phyloP scores from a whole-genome alignment of 2,113 vertebrate species.

The Dromas ardeola region DNA sequence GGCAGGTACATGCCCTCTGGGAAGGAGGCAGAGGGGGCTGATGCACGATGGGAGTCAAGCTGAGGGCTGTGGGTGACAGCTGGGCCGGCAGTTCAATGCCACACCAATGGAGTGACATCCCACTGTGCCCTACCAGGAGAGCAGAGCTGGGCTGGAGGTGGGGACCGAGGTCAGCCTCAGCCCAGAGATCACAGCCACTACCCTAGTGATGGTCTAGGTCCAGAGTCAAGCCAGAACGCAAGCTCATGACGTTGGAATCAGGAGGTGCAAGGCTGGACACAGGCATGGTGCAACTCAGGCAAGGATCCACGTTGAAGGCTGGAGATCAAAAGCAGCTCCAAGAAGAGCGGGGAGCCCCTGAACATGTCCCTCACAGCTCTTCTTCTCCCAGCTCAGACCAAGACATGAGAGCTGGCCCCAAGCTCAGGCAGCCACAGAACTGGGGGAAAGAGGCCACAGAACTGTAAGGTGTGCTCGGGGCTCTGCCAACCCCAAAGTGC shows the following conservation, averaged over 20 bases:
- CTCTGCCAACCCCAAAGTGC: neutral
- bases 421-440: neutral
- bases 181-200: neutral
- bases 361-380: neutral
- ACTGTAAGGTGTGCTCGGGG: neutral
- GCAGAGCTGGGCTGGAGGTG: accelerated
- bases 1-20: no score
- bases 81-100: neutral
- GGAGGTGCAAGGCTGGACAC: neutral
- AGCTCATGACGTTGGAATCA: accelerated
- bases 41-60: accelerated
- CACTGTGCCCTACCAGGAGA: accelerated
- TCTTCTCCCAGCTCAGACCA: neutral
- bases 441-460: neutral
- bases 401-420: neutral
- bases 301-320: neutral
- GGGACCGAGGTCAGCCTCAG: neutral
- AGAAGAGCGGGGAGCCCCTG: accelerated
- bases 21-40: neutral
- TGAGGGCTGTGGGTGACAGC: neutral
- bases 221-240: neutral
- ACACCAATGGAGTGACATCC: neutral
- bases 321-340: neutral
- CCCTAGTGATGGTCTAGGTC: no score
- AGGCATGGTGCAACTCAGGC: neutral